Evolutionary conservation across 2,797 vertebrate species (phyloP).

Genomic region (Propithecus deckenii): DNA sequence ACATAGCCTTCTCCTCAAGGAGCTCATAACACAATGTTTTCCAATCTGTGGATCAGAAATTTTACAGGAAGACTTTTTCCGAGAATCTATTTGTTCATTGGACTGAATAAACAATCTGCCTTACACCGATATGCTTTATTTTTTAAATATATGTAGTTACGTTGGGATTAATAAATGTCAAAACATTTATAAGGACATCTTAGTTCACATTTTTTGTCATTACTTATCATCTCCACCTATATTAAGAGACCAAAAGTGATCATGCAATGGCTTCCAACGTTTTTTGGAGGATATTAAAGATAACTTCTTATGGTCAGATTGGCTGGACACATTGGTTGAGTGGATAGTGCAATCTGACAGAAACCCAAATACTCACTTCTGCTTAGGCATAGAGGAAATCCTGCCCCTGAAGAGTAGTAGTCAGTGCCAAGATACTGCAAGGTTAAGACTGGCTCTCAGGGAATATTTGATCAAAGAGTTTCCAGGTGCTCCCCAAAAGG

Average conservation of each 20-base stretch:
- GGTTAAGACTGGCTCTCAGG: neutral
- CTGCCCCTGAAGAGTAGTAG: neutral
- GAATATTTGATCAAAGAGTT: neutral
- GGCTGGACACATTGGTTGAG: neutral
- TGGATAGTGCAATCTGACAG: neutral
- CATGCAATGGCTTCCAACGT: neutral
- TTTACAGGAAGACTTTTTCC: neutral
- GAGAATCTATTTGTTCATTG: neutral
- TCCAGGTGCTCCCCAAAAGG: neutral
- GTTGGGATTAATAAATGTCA: constrained; percentile 13
- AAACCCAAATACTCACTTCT: neutral
- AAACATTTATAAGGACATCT: neutral
- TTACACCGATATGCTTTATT: neutral
- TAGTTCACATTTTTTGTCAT: neutral
- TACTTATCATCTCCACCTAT: neutral
- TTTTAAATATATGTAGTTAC: neutral
- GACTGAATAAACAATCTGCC: neutral
- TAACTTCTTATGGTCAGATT: neutral
- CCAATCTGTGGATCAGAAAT: neutral
- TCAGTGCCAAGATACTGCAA: neutral
- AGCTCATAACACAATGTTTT: neutral
- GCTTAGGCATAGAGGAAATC: neutral
- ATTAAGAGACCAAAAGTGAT: neutral
- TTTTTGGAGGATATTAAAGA: constrained; percentile 6
- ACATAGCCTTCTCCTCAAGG: neutral